Evolutionary conservation across 2,113 vertebrate genomes (phyloP).

Genomic region (Lepus americanus): DNA sequence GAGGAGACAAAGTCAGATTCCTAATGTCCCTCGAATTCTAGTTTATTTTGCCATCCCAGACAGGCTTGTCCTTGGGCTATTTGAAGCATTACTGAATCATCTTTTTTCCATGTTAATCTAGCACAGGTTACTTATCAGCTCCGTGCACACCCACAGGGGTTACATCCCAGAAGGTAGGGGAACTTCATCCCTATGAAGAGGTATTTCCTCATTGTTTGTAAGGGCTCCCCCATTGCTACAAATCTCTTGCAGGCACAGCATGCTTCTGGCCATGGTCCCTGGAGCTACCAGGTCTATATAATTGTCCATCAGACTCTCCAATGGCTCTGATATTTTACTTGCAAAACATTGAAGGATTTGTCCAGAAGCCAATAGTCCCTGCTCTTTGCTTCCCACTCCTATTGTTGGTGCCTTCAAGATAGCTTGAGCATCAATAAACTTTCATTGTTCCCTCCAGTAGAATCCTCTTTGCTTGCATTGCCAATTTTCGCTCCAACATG

Average conservation of each 20-base stretch:
- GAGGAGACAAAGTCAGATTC: neutral
- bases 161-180: neutral
- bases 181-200: neutral
- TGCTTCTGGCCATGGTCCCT: neutral
- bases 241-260: neutral
- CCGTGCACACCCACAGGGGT: neutral
- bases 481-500: no score
- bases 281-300: neutral
- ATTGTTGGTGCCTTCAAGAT: neutral
- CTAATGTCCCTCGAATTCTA: neutral
- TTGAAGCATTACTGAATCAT: neutral
- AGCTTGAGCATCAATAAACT: neutral
- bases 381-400: neutral
- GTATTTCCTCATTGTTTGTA: neutral
- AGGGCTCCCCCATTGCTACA: neutral
- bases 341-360: neutral
- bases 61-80: neutral
- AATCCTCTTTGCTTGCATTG: neutral
- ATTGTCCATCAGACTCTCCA: neutral
- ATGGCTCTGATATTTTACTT: neutral
- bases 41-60: neutral
- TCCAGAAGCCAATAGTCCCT: neutral
- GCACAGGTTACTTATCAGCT: neutral
- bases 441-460: neutral
- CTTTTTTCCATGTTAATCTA: constrained; percentile 19